phyloP scores from a whole-genome alignment of 1,140 invertebrate species.

The Lucilia sericata region DNA sequence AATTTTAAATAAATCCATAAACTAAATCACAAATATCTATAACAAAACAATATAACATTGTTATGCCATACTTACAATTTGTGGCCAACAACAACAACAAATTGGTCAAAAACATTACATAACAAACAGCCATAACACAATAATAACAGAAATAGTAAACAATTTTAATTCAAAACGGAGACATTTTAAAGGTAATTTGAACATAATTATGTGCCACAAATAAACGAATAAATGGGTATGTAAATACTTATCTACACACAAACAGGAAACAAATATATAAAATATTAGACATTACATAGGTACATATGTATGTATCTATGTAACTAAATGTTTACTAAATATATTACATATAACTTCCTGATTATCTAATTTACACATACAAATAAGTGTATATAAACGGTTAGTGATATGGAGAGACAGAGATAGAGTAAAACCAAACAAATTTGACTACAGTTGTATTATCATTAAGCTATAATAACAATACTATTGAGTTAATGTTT shows the following conservation, averaged over 20 bases:
- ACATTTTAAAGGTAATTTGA: conserved; percentile 21
- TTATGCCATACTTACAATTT: background rate
- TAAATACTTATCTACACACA: background rate
- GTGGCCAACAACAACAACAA: background rate
- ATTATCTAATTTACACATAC: conserved; percentile 18
- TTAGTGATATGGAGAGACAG: background rate
- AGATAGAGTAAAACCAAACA: background rate
- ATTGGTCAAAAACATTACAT: background rate
- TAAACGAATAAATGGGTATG: background rate
- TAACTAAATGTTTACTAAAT: background rate
- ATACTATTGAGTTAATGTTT: conserved; percentile 39
- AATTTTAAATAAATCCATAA: conserved; percentile 18
- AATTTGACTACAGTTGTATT: conserved; percentile 31
- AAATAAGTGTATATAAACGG: background rate
- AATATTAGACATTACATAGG: background rate
- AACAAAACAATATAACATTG: background rate
- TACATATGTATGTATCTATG: background rate
- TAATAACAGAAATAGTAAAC: background rate
- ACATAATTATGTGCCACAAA: conserved; percentile 15
- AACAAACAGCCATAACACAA: background rate
- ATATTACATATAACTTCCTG: background rate
- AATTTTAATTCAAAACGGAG: conserved; percentile 3
- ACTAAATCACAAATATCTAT: conserved; percentile 8
- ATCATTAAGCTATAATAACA: conserved; percentile 7
- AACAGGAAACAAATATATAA: background rate